Evolutionary conservation across 2,113 vertebrate genomes (phyloP), one percentile per base, ranked within the genome.

Genomic region (Urocynchramus pylzowi): DNA sequence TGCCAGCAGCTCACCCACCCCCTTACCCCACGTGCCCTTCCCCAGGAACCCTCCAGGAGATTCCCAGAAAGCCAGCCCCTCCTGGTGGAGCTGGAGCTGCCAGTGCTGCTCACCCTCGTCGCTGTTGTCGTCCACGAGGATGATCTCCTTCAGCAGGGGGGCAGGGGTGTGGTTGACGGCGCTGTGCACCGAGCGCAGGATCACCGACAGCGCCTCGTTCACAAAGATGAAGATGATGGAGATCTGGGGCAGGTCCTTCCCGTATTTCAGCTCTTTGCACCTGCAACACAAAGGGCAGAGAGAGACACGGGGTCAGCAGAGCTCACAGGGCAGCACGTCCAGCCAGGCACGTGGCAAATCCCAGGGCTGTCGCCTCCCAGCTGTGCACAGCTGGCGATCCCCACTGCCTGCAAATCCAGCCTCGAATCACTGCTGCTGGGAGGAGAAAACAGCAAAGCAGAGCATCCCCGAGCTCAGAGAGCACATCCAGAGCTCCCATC

Each of bases 181-280:
- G 0, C 99, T 99, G 98, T 99, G 99, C 68, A 99, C 98, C 0
- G 99, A 99, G 37, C 99, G 98, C 94, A 99, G 98, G 97, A 99
- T 99, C 92, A 99, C 99, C 0, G 99, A 99, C 96, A 99, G 97
- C 1, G 99, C 99, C 97, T 99, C 99, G 1, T 99, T 99, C 94
- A 99, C 99, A 1, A 99, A 99, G 98, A 99, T 99, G 92, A 99
- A 99, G 87, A 99, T 99, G 92, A 99, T 98, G 94, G 99, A 99
- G 95, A 99, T 99, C 98, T 99, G 99, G 2, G 99, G 99, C 21
- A 99, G 98, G 82, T 99, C 99, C 97, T 98, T 98, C 5, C 98
- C 94, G 11, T 99, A 99, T 82, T 97, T 98, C 93, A 98, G 96
- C 97, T 98, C 99, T 97, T 98, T 99, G 95, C 99, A 99, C 98